phyloP scores from a whole-genome alignment of 2,113 vertebrate species.

The Theristicus caerulescens region DNA sequence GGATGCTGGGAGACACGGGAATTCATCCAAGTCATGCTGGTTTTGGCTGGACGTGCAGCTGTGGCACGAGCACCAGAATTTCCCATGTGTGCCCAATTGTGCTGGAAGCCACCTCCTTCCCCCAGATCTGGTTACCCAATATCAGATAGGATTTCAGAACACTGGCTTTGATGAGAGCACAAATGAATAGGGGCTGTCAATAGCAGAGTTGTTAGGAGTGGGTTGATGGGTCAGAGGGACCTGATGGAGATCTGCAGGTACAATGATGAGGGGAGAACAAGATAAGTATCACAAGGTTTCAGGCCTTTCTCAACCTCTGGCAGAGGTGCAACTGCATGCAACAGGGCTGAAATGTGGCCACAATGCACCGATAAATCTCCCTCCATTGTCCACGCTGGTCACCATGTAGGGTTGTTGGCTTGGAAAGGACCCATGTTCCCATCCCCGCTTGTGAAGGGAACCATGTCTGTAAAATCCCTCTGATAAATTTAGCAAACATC shows the following conservation, averaged over 20 bases:
- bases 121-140: neutral
- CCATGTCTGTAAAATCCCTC: neutral
- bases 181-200: neutral
- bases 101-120: neutral
- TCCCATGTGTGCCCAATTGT: neutral
- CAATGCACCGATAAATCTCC: neutral
- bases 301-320: neutral
- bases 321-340: neutral
- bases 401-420: neutral
- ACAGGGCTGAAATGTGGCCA: neutral
- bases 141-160: neutral
- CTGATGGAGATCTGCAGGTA: neutral
- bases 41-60: fast-evolving
- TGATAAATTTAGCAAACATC: neutral
- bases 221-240: conserved; percentile 18
- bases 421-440: neutral
- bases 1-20: neutral
- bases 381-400: neutral
- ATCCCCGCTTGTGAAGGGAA: neutral
- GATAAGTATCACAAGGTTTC: neutral
- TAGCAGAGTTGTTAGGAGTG: neutral
- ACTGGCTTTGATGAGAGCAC: neutral
- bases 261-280: neutral
- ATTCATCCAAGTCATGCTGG: neutral
- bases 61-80: neutral